Conservation (phyloP, 64 coral and sea anemone species). For the Trachythela sp. region DNA sequence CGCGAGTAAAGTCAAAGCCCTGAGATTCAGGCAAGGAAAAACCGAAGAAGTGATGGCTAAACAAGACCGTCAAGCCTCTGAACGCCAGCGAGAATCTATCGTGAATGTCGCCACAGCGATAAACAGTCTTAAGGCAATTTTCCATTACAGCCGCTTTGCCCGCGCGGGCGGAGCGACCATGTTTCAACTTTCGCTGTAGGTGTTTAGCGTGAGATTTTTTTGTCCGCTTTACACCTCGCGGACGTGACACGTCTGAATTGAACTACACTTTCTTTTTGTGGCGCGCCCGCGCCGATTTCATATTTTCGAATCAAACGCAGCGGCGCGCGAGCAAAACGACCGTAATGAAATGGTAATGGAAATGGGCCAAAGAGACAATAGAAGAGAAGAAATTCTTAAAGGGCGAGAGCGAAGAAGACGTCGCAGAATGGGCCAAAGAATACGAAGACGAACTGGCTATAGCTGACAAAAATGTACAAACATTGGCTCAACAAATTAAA, state of each 20-base stretch:
- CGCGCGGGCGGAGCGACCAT: no score
- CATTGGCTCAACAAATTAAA: background rate
- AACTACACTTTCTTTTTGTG: no score
- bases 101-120: conserved; percentile 1
- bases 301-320: no score
- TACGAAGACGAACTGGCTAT: conserved; percentile 25
- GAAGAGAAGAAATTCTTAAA: conserved; percentile 51
- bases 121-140: background rate
- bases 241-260: no score
- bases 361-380: conserved; percentile 9
- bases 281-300: no score
- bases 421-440: conserved; percentile 14
- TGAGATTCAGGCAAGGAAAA: conserved; percentile 36
- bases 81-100: conserved; percentile 23
- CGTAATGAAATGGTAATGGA: no score
- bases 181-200: no score
- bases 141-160: no score
- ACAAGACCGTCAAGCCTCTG: conserved; percentile 29
- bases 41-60: conserved; percentile 32
- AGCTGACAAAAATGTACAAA: background rate
- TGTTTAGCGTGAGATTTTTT: no score
- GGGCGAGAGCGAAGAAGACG: conserved; percentile 50
- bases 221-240: no score
- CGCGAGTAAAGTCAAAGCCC: conserved; percentile 26
- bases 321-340: no score